phyloP scores from a whole-genome alignment of 2,888 invertebrate genomes.

The Drosophila helvetica region DNA sequence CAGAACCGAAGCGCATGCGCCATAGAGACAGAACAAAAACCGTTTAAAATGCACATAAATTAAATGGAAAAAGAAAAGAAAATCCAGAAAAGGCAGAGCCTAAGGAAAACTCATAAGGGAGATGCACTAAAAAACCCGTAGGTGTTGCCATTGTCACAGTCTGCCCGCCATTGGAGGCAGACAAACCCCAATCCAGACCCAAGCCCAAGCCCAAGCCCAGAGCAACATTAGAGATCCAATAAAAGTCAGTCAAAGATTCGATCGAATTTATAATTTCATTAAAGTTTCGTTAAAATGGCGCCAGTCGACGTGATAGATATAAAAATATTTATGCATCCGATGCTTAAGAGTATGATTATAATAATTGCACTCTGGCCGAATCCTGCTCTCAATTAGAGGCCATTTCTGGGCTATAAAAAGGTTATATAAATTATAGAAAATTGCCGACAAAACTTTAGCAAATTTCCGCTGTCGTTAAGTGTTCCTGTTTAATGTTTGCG shows the following conservation, averaged over 20 bases:
- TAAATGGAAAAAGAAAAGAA: slow-evolving; percentile 48
- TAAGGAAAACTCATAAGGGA: slow-evolving; percentile 11
- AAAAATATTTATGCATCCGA: slow-evolving; percentile 8
- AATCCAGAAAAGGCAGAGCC: slow-evolving; percentile 22
- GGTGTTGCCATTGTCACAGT: slow-evolving; percentile 64
- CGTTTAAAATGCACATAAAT: slow-evolving; percentile 65
- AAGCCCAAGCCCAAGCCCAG: slow-evolving; percentile 5
- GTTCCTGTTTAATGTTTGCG: slow-evolving; percentile 10
- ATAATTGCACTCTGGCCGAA: slow-evolving; percentile 1
- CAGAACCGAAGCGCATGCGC: slow-evolving; percentile 67
- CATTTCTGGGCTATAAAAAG: slow-evolving; percentile 22
- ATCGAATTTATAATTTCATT: slow-evolving; percentile 69
- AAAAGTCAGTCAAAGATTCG: slow-evolving; percentile 48
- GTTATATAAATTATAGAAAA: slow-evolving; percentile 18
- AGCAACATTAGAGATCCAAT: slow-evolving; percentile 28
- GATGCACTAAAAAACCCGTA: slow-evolving; percentile 57
- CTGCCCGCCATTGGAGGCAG: slow-evolving; percentile 4
- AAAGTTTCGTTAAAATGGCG: slow-evolving; percentile 63
- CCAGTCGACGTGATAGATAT: slow-evolving; percentile 27
- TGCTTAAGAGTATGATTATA: background rate
- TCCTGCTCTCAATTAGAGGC: background rate
- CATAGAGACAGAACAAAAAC: slow-evolving; percentile 34
- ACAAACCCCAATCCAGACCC: background rate
- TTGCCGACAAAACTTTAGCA: slow-evolving; percentile 13
- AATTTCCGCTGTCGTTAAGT: slow-evolving; percentile 34